Evolutionary conservation across 2,888 invertebrate species (phyloP).

Genomic region (Micropterix aruncella): DNA sequence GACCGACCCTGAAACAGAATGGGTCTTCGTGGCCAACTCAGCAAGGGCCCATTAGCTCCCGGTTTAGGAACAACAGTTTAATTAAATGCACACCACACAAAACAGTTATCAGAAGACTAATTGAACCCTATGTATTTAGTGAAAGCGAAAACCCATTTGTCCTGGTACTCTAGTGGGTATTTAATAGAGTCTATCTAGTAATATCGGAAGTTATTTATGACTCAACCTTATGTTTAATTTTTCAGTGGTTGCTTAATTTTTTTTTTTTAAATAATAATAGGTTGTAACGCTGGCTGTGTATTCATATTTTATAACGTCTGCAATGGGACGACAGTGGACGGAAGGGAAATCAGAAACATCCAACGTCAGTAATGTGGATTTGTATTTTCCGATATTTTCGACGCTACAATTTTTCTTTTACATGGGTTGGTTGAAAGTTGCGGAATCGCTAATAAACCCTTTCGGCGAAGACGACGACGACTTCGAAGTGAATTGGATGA

Average conservation of each 20-base stretch:
- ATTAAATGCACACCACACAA: too few relatives aligned
- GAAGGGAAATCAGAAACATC: conserved; percentile 32
- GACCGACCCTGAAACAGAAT: too few relatives aligned
- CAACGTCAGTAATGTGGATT: conserved; percentile 52
- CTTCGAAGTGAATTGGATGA: conserved; percentile 87
- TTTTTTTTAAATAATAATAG: conserved; percentile 23
- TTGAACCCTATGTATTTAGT: not conserved
- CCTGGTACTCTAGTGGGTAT: not conserved
- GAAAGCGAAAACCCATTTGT: too few relatives aligned
- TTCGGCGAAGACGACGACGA: conserved; percentile 89
- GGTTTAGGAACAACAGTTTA: too few relatives aligned
- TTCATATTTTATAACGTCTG: conserved; percentile 77
- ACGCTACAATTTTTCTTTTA: conserved; percentile 79
- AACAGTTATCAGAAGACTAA: too few relatives aligned
- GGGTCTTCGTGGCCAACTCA: too few relatives aligned
- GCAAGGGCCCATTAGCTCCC: too few relatives aligned
- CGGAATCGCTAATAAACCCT: conserved; percentile 82
- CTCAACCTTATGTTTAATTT: not conserved
- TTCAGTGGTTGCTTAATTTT: not conserved
- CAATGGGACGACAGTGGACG: conserved; percentile 83
- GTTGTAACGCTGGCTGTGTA: conserved; percentile 89
- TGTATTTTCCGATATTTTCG: conserved; percentile 84
- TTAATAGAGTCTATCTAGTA: not conserved
- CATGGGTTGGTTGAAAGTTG: conserved; percentile 87
- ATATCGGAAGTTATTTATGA: not conserved